Conservation (phyloP, 1,140 invertebrate genomes). For the Kradibia gibbosae region DNA sequence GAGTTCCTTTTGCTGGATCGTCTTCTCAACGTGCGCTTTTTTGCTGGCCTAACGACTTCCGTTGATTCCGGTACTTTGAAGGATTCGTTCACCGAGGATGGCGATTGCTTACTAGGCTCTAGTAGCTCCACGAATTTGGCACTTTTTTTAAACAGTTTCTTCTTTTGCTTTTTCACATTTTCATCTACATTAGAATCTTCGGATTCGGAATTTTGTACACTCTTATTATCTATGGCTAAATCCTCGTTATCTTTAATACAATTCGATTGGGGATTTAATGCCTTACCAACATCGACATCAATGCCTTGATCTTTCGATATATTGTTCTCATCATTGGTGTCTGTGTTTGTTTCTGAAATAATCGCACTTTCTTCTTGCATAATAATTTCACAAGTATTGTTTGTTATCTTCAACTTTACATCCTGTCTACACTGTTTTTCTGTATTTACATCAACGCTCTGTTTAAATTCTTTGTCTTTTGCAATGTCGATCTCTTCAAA, state of each 20-base stretch:
- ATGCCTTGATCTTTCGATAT: conserved; percentile 38
- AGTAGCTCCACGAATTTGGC: conserved; percentile 5
- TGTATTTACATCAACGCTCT: conserved; percentile 21
- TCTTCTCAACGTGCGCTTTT: conserved; percentile 56
- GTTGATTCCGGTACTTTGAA: conserved; percentile 56
- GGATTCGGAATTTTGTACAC: background rate
- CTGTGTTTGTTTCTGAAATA: conserved; percentile 24
- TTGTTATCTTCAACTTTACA: background rate
- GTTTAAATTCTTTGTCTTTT: conserved; percentile 1
- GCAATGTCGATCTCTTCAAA: background rate
- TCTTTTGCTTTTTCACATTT: conserved; percentile 5
- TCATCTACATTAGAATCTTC: background rate
- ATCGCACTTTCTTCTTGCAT: conserved; percentile 22
- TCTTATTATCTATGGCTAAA: background rate
- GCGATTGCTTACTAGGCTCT: conserved; percentile 1
- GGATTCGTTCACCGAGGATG: conserved; percentile 1
- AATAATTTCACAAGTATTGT: conserved; percentile 2
- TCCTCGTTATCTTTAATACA: background rate
- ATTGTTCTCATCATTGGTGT: conserved; percentile 11
- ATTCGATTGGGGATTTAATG: background rate
- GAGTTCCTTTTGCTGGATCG: conserved; percentile 52
- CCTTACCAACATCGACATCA: background rate
- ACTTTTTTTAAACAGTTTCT: conserved; percentile 12
- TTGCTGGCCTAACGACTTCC: conserved; percentile 46
- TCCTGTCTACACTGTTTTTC: background rate